Evolutionary conservation across 2,113 vertebrate genomes (phyloP).

Genomic region (Turdus rufiventris): DNA sequence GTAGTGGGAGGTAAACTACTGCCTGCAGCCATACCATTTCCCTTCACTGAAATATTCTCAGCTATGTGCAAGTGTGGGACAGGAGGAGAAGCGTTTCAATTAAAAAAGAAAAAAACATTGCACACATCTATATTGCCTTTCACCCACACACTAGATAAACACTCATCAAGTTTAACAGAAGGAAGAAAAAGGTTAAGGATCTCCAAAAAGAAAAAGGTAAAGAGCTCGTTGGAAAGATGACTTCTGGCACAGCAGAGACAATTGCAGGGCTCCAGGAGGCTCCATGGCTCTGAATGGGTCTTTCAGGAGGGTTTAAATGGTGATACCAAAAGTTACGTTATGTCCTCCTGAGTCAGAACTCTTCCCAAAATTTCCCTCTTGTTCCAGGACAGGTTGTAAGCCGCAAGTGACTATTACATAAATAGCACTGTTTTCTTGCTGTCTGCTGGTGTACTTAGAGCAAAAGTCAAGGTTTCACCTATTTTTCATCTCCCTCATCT

Average conservation of each 20-base stretch:
- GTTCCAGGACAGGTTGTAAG: background rate
- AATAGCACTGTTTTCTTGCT: background rate
- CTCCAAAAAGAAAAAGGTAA: background rate
- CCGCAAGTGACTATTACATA: background rate
- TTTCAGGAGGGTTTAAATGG: background rate
- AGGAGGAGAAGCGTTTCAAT: background rate
- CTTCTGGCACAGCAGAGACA: background rate
- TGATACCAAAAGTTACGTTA: background rate
- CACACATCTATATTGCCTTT: background rate
- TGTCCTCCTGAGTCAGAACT: background rate
- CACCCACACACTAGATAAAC: background rate
- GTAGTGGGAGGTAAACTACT: background rate
- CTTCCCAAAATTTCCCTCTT: background rate
- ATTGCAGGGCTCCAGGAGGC: background rate
- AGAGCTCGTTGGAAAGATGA: background rate
- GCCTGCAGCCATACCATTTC: background rate
- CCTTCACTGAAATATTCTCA: background rate
- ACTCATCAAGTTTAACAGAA: background rate
- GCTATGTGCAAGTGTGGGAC: background rate
- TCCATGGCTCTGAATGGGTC: background rate
- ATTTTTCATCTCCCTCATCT: background rate
- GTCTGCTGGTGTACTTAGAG: background rate
- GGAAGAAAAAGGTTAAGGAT: background rate
- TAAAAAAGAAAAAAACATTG: background rate
- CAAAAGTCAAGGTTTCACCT: background rate